Evolutionary conservation across 2,888 invertebrate genomes (phyloP).

Genomic region (Drosophila greeni): DNA sequence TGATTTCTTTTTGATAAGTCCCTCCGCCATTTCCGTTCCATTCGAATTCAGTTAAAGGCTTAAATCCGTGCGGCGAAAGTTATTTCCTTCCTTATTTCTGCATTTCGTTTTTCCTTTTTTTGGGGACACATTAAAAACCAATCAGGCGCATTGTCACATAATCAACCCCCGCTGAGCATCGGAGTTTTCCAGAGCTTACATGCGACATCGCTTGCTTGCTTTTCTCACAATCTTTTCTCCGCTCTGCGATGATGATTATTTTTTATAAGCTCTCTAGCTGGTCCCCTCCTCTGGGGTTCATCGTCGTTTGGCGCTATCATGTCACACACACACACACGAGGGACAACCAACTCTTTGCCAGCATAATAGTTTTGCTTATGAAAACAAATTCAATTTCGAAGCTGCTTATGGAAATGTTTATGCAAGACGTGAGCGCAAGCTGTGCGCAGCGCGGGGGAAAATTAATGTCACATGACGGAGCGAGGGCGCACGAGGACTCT

Average conservation of each 20-base stretch:
- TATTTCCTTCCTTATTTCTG: not conserved
- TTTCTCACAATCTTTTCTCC: slow-evolving; percentile 33
- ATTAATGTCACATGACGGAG: slow-evolving; percentile 66
- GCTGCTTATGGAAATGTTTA: slow-evolving; percentile 73
- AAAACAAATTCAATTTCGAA: slow-evolving; percentile 72
- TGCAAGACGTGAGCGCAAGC: slow-evolving; percentile 60
- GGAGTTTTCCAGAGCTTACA: slow-evolving; percentile 19
- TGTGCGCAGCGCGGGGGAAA: slow-evolving; percentile 33
- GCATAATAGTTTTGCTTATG: slow-evolving; percentile 72
- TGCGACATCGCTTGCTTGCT: slow-evolving; percentile 3
- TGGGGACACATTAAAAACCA: slow-evolving; percentile 63
- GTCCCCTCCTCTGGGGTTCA: not conserved
- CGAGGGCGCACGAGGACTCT: not conserved
- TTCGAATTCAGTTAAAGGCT: slow-evolving; percentile 31
- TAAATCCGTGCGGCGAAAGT: slow-evolving; percentile 6
- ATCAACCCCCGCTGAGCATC: slow-evolving; percentile 47
- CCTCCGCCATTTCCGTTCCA: slow-evolving; percentile 20
- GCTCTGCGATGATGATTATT: slow-evolving; percentile 32
- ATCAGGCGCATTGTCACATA: slow-evolving; percentile 70
- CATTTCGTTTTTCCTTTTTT: not conserved
- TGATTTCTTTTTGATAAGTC: slow-evolving; percentile 56
- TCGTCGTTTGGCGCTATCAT: slow-evolving; percentile 37
- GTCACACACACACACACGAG: slow-evolving; percentile 39
- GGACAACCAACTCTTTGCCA: slow-evolving; percentile 54
- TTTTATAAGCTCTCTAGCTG: slow-evolving; percentile 35